Conservation (phyloP, 2,113 vertebrate genomes). For the Promerops cafer region DNA sequence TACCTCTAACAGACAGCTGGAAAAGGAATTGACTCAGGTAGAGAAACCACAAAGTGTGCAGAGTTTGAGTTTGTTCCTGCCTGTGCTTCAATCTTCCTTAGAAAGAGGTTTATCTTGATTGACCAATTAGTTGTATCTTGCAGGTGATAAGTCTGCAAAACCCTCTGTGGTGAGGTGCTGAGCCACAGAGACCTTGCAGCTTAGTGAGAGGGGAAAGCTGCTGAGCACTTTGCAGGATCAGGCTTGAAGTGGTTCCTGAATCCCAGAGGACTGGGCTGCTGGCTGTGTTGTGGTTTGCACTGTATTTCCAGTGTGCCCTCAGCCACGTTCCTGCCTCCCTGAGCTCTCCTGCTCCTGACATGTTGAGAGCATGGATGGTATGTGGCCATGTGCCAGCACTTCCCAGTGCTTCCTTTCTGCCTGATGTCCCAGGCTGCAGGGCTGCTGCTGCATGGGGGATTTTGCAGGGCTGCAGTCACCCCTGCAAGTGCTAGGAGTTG, state of each 20-base stretch:
- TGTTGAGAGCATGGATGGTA: background rate
- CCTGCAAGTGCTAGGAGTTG: background rate
- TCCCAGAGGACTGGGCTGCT: background rate
- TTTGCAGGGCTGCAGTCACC: background rate
- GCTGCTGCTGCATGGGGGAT: background rate
- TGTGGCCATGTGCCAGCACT: background rate
- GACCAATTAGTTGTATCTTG: background rate
- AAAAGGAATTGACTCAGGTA: background rate
- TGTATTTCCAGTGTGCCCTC: background rate
- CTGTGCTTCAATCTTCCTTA: background rate
- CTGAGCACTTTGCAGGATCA: background rate
- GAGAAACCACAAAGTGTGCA: background rate
- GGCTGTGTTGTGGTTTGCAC: background rate
- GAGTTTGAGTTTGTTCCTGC: background rate
- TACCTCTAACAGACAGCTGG: background rate
- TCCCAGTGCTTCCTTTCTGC: background rate
- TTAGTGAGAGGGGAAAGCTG: background rate
- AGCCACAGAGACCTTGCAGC: background rate
- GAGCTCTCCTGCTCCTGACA: background rate
- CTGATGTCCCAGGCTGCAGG: background rate
- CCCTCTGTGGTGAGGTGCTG: background rate
- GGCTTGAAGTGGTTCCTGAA: conserved; percentile 27
- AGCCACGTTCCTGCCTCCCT: background rate
- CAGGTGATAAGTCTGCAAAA: background rate
- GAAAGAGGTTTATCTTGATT: background rate